Evolutionary conservation across 2,888 invertebrate genomes (phyloP).

Genomic region (Ischnus inquisitorius): DNA sequence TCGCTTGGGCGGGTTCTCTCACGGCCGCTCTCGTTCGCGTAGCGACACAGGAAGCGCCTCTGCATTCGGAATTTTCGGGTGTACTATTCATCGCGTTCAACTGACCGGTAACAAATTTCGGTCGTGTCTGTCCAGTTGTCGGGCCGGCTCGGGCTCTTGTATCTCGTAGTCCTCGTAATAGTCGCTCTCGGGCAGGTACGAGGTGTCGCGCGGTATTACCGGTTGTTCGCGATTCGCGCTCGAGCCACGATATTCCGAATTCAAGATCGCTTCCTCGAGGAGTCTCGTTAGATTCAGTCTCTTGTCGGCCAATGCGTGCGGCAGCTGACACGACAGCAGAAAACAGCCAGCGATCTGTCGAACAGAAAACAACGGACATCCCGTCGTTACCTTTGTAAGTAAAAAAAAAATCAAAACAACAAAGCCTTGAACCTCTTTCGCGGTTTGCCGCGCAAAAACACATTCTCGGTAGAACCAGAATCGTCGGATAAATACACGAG

Average conservation of each 20-base stretch:
- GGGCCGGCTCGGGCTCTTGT: conserved; percentile 41
- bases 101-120: conserved; percentile 77
- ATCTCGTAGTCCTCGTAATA: conserved; percentile 65
- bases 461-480: neutral
- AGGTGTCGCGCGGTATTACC: conserved; percentile 57
- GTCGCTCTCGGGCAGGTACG: conserved; percentile 74
- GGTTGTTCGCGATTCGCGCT: conserved; percentile 24
- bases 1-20: neutral
- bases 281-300: conserved; percentile 71
- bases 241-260: conserved; percentile 26
- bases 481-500: neutral
- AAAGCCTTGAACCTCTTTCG: neutral
- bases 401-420: neutral
- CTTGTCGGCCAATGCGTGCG: conserved; percentile 57
- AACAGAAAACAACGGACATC: neutral
- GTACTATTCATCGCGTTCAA: conserved; percentile 37
- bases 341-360: conserved; percentile 69
- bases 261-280: conserved; percentile 58
- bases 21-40: neutral
- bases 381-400: conserved; percentile 9
- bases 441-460: neutral
- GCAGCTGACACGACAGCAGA: conserved; percentile 59
- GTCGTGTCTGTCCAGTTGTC: conserved; percentile 69
- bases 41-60: conserved; percentile 28
- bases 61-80: conserved; percentile 1